Evolutionary conservation across 2,888 invertebrate genomes (phyloP), one percentile per base, ranked within the genome.

Genomic region (Carcina quercana): DNA sequence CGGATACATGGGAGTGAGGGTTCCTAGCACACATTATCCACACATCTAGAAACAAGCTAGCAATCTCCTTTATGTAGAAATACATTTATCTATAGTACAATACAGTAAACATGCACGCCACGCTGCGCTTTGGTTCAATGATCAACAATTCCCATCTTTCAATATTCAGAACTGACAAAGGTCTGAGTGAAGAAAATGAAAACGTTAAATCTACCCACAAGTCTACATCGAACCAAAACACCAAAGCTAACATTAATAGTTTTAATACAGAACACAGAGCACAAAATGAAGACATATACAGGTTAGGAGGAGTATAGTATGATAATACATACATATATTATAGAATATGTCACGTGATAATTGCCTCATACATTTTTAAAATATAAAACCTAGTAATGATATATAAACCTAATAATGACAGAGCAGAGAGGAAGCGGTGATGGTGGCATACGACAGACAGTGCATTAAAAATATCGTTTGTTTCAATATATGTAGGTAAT

Each of bases 351-450:
- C 79, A 79, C 82, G 82, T 80, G 71, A 78, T 78, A 76, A 75
- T 80, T 75, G 80, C 82, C 82, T 80, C 80, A 80, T 82, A 82
- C 75, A 82, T 73, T 72, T 69, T 64, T 51, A 62, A 64, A 69
- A 73, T 69, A 70, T 69, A 74, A 71, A 74, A 72, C 76, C 78
- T 73, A 72, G 59, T 72, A 68, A 79, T 78, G 74, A 79, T 78
- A 80, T 72, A 82, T 73, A 73, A 69, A 79, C 80, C 80, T 82
- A 80, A 65, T 78, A 80, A 86, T 86, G 85, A 86, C 74, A 85
- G 86, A 85, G 86, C 86, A 82, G 76, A 84, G 80, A 83, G 83
- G 84, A 84, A 82, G 84, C 85, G 82, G 83, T 83, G 83, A 84
- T 83, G 82, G 82, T 84, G 83, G 82, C 83, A 83, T 83, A 83